Evolutionary conservation across 2,888 invertebrate species (phyloP).

Genomic region (Nesidiocoris tenuis): DNA sequence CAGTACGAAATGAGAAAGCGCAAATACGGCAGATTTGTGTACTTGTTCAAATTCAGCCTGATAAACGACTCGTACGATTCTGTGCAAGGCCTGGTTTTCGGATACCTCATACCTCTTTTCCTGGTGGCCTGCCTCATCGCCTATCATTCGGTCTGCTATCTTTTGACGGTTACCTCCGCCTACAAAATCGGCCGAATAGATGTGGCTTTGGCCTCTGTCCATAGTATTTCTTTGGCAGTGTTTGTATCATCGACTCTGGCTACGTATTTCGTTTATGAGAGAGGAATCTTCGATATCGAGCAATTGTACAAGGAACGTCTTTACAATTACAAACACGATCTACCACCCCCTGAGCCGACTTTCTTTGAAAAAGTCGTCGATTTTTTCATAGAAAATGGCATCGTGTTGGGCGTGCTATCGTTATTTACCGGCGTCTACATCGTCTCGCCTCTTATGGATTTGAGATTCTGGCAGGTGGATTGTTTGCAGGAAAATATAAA

Average conservation of each 20-base stretch:
- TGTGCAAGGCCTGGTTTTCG: neutral
- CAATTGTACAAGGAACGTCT: conserved; percentile 1
- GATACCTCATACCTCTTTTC: neutral
- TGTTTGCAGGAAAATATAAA: conserved; percentile 5
- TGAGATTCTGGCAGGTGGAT: conserved; percentile 7
- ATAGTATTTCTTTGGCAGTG: conserved; percentile 7
- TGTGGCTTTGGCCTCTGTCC: conserved; percentile 9
- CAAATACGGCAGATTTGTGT: conserved; percentile 14
- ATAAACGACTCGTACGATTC: conserved; percentile 1
- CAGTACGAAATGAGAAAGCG: neutral
- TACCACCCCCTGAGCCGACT: neutral
- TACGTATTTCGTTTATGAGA: conserved; percentile 1
- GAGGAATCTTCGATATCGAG: neutral
- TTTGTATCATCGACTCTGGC: neutral
- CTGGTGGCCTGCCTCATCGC: neutral
- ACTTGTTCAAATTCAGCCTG: conserved; percentile 25
- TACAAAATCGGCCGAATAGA: conserved; percentile 13
- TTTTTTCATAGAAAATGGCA: neutral
- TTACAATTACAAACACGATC: neutral
- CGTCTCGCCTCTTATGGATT: conserved; percentile 6
- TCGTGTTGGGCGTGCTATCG: neutral
- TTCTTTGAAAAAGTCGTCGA: neutral
- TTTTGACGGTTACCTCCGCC: neutral
- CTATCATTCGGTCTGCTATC: conserved; percentile 14
- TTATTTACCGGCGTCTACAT: conserved; percentile 19